Conservation (phyloP, 2,113 vertebrate genomes). For the Petrocephalus microphthalmus region DNA sequence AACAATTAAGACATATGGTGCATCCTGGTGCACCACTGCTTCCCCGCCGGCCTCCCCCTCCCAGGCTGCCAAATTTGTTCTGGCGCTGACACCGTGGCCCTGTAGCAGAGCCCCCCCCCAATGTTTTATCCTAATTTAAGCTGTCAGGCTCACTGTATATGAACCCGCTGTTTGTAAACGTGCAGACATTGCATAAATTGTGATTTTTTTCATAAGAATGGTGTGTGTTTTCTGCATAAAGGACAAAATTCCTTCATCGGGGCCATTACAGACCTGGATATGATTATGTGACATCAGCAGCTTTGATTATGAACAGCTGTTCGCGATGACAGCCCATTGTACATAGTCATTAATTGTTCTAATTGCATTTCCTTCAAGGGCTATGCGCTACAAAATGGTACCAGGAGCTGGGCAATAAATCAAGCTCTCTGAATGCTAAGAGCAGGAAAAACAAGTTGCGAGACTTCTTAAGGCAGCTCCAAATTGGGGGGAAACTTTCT, state of each 20-base stretch:
- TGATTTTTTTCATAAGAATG: background rate
- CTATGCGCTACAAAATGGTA: background rate
- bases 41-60: background rate
- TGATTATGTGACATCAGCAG: background rate
- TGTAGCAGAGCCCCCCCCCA: background rate
- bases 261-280: background rate
- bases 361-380: slow-evolving; percentile 10
- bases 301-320: slow-evolving; percentile 22
- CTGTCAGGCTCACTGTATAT: background rate
- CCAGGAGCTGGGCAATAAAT: slow-evolving; percentile 6
- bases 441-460: background rate
- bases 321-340: background rate
- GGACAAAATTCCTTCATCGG: background rate
- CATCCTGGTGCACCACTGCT: background rate
- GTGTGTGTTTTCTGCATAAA: background rate
- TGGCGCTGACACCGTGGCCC: background rate
- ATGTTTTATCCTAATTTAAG: background rate
- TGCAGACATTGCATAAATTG: background rate
- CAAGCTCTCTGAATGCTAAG: background rate
- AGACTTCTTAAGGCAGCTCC: background rate
- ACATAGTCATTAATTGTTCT: slow-evolving; percentile 15
- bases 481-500: background rate
- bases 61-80: background rate
- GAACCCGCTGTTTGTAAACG: background rate
- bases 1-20: background rate